Percentiles rank a stretch among this genome's conserved stretches.
Evolutionary conservation across 1,140 invertebrate species (phyloP).

Genomic region (Atta cephalotes): DNA sequence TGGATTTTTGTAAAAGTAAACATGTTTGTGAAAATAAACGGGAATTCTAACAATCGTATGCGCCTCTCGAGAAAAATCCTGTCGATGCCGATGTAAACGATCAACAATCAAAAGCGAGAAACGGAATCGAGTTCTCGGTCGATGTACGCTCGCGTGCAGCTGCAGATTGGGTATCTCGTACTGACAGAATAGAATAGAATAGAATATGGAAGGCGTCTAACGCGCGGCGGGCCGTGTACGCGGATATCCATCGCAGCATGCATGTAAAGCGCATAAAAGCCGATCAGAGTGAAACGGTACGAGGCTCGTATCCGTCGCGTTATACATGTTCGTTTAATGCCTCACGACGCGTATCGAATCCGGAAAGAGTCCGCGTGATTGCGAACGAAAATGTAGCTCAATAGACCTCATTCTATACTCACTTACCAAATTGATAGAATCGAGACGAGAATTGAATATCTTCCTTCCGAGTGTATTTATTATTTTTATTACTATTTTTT

Average conservation of each 20-base stretch:
- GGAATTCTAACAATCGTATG: background rate
- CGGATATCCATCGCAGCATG: slow-evolving; percentile 20
- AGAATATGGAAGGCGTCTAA: slow-evolving; percentile 67
- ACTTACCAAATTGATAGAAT: slow-evolving; percentile 1
- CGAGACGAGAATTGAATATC: background rate
- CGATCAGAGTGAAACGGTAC: slow-evolving; percentile 54
- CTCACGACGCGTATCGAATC: slow-evolving; percentile 40
- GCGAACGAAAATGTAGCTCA: slow-evolving; percentile 25
- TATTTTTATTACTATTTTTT: background rate
- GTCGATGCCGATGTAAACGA: slow-evolving; percentile 42
- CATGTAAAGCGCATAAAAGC: slow-evolving; percentile 58
- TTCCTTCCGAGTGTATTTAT: background rate
- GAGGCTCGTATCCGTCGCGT: slow-evolving; percentile 40
- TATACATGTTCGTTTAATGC: slow-evolving; percentile 62
- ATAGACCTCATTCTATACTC: slow-evolving; percentile 23
- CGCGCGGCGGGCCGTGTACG: background rate
- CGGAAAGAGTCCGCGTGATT: slow-evolving; percentile 38
- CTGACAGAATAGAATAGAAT: slow-evolving; percentile 61
- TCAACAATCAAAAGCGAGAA: slow-evolving; percentile 57
- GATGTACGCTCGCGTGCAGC: slow-evolving; percentile 59
- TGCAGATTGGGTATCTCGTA: slow-evolving; percentile 64
- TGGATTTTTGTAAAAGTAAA: background rate
- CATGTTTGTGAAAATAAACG: background rate
- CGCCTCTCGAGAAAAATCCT: background rate
- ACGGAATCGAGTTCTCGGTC: slow-evolving; percentile 62